Percentiles rank a stretch among this genome's conserved stretches.
phyloP scores from a whole-genome alignment of 53 echinoderm and acorn worm genomes.

The Arbacia lixula region DNA sequence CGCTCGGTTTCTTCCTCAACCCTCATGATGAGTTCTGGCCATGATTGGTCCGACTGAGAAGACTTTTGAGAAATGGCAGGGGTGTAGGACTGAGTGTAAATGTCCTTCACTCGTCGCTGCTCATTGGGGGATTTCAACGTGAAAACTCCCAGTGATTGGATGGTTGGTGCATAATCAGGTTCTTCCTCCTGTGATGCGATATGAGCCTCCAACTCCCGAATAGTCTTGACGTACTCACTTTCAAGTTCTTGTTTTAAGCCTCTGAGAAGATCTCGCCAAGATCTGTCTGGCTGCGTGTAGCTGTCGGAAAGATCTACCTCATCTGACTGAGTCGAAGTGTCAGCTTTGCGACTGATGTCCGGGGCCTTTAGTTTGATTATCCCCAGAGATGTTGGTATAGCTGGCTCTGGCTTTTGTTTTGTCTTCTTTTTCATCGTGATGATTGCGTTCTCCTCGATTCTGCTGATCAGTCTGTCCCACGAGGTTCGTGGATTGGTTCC shows the following conservation, averaged over 20 bases:
- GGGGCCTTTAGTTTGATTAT: constrained; percentile 55
- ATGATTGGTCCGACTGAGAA: constrained; percentile 58
- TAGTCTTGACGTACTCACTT: constrained; percentile 84
- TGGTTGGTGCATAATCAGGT: constrained; percentile 52
- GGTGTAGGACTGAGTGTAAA: constrained; percentile 27
- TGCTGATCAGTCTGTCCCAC: constrained; percentile 48
- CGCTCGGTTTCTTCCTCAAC: constrained; percentile 55
- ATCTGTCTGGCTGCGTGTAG: constrained; percentile 70
- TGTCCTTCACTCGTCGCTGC: constrained; percentile 1
- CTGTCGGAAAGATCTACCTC: constrained; percentile 13
- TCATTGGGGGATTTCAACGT: constrained; percentile 73
- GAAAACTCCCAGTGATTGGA: constrained; percentile 68
- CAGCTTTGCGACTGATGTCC: constrained; percentile 20
- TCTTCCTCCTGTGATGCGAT: constrained; percentile 65
- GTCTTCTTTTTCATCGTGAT: constrained; percentile 36
- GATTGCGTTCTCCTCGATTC: constrained; percentile 62
- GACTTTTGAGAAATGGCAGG: constrained; percentile 18
- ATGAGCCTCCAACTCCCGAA: constrained; percentile 76
- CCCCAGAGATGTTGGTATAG: constrained; percentile 46
- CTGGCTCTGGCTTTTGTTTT: not conserved
- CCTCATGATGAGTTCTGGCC: constrained; percentile 57
- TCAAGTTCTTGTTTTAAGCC: constrained; percentile 82
- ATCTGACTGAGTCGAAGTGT: constrained; percentile 44
- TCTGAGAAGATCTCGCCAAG: constrained; percentile 74
- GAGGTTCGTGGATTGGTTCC: constrained; percentile 58